Percentiles rank a stretch among this genome's conserved stretches.
Evolutionary conservation across 2,797 vertebrate genomes (phyloP).

Genomic region (Perodicticus potto): DNA sequence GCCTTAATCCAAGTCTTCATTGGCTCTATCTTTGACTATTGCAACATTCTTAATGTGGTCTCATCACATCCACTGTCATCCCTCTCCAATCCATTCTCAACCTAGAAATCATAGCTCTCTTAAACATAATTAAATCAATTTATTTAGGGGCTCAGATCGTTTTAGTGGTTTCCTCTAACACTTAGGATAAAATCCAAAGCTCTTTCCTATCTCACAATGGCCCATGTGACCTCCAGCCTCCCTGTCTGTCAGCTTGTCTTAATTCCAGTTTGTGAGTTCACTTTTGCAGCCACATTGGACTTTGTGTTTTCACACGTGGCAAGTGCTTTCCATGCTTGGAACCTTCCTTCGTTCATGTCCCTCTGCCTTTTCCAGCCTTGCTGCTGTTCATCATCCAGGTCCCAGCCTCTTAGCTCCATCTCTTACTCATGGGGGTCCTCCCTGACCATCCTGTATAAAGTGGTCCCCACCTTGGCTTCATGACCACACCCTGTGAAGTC

Average conservation of each 20-base stretch:
- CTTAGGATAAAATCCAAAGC: not conserved
- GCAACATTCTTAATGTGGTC: not conserved
- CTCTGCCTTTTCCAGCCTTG: not conserved
- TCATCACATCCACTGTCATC: not conserved
- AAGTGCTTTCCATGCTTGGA: not conserved
- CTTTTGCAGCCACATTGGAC: not conserved
- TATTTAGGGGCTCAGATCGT: not conserved
- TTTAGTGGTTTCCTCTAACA: not conserved
- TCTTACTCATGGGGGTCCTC: not conserved
- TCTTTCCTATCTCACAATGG: not conserved
- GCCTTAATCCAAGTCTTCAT: not conserved
- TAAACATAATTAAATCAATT: not conserved
- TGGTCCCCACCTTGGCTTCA: not conserved
- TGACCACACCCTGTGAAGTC: not conserved
- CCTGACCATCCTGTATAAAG: not conserved
- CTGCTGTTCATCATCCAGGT: not conserved
- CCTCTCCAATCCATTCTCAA: not conserved
- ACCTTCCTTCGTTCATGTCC: not conserved
- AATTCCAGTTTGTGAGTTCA: not conserved
- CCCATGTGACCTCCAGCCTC: not conserved
- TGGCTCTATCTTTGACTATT: not conserved
- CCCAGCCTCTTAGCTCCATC: not conserved
- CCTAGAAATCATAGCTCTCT: not conserved
- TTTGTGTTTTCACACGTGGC: not conserved
- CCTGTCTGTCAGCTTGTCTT: not conserved